phyloP scores from a whole-genome alignment of 2,113 vertebrate genomes.

The Pachycephala philippinensis region DNA sequence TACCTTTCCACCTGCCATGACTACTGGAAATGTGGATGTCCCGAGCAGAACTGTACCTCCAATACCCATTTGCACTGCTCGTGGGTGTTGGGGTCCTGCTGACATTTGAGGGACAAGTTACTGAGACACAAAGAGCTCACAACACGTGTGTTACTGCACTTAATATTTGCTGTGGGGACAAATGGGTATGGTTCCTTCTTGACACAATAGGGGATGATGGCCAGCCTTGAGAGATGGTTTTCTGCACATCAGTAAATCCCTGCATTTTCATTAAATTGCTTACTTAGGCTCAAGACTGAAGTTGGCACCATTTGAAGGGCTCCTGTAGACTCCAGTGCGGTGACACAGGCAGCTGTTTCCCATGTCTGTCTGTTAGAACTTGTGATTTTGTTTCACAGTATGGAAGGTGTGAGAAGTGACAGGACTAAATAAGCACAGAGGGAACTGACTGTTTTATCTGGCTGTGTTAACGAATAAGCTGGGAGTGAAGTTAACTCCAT shows the following conservation, averaged over 20 bases:
- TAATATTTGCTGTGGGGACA: background rate
- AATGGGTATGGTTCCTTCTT: background rate
- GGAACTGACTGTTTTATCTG: background rate
- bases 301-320: background rate
- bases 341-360: slow-evolving; percentile 10
- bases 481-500: slow-evolving; percentile 27
- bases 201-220: fast-evolving
- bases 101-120: background rate
- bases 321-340: background rate
- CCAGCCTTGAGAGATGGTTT: background rate
- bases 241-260: background rate
- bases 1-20: background rate
- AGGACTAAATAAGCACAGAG: slow-evolving; percentile 27
- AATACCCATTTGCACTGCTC: fast-evolving
- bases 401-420: slow-evolving; percentile 9
- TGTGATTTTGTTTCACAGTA: slow-evolving; percentile 38
- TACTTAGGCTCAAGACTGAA: background rate
- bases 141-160: fast-evolving
- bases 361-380: background rate
- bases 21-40: background rate
- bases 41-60: background rate
- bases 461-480: background rate
- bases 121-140: fast-evolving
- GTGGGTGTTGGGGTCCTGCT: fast-evolving
- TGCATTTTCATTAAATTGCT: background rate